phyloP scores from a whole-genome alignment of 1,140 invertebrate species.

The Oreohelix idahoensis region DNA sequence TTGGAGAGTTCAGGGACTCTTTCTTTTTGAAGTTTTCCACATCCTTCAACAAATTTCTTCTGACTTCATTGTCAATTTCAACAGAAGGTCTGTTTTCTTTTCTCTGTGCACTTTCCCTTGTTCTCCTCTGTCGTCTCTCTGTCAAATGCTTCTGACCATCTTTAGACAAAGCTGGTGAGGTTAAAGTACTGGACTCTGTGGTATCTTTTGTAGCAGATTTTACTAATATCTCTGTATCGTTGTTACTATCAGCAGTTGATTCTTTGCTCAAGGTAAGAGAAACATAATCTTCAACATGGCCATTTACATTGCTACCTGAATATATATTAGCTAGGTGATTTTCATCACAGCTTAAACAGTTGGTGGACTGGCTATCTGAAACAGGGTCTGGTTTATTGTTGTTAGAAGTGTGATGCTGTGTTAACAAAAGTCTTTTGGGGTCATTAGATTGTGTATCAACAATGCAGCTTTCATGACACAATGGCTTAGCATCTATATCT shows the following conservation, averaged over 20 bases:
- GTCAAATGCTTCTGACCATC: background rate
- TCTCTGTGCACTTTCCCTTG: background rate
- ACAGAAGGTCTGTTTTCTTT: background rate
- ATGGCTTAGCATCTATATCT: background rate
- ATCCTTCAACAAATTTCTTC: slow-evolving; percentile 27
- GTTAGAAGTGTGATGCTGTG: background rate
- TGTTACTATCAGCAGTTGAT: background rate
- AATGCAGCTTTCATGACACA: background rate
- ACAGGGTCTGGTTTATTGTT: background rate
- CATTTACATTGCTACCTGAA: background rate
- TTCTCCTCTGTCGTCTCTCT: background rate
- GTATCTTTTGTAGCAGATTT: background rate
- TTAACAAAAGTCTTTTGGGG: background rate
- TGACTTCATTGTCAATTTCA: slow-evolving; percentile 9
- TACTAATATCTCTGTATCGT: background rate
- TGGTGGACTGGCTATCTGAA: background rate
- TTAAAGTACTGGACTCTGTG: background rate
- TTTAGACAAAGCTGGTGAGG: background rate
- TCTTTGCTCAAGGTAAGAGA: background rate
- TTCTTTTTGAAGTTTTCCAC: slow-evolving; percentile 23
- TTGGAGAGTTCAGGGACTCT: background rate
- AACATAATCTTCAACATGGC: background rate
- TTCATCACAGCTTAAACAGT: background rate
- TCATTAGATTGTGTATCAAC: background rate
- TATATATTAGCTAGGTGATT: background rate